Percentiles rank a stretch among this genome's conserved stretches.
Conservation (phyloP, 2,888 invertebrate species). For the Monoplex corrugatus region DNA sequence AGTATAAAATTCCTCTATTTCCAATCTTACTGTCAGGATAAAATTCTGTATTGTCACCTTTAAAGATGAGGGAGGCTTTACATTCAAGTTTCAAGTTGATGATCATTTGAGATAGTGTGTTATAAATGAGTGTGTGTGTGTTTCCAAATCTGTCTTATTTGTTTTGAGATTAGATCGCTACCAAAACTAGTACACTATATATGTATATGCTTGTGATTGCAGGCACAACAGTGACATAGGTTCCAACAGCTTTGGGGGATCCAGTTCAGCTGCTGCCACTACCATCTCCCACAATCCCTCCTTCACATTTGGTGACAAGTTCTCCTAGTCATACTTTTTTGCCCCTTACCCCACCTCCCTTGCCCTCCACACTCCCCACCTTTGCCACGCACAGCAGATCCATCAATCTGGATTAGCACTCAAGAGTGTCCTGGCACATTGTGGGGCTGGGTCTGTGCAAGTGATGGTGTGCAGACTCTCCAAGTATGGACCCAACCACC, state of each 20-base stretch:
- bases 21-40: too few relatives aligned
- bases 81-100: too few relatives aligned
- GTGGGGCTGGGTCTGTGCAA: neutral
- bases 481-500: constrained; percentile 29
- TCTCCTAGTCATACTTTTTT: constrained; percentile 62
- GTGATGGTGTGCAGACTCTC: neutral
- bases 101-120: too few relatives aligned
- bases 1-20: too few relatives aligned
- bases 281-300: constrained; percentile 64
- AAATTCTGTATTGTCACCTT: too few relatives aligned
- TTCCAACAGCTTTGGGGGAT: constrained; percentile 32
- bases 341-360: neutral
- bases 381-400: neutral
- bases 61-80: too few relatives aligned
- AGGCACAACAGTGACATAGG: constrained; percentile 51
- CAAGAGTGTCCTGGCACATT: neutral
- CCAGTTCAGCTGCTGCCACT: constrained; percentile 41
- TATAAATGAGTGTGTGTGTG: neutral
- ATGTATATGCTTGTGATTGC: constrained; percentile 6
- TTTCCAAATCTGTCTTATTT: too few relatives aligned
- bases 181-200: neutral
- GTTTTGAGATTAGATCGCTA: neutral
- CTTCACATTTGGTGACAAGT: constrained; percentile 73
- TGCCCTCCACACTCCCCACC: neutral
- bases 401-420: neutral